Base-by-base conservation (phyloP, 1,140 invertebrate genomes). In the Zaprionus inermis region DNA sequence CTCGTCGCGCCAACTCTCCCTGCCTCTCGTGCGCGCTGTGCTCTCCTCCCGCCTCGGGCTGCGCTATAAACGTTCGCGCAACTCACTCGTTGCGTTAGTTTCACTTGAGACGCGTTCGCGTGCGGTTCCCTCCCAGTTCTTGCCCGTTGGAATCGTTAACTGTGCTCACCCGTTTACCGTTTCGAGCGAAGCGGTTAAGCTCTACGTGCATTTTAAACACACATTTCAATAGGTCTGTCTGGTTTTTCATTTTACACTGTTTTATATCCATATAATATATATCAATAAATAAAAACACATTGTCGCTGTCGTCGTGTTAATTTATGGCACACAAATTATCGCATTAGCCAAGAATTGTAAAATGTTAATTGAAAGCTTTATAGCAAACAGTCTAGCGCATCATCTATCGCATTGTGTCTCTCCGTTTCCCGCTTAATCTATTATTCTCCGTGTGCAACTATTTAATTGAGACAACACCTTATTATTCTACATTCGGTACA, bases 121-220 rank as follows among this genome's bases (percentile, higher is more conserved):
- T 73, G 70, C 74, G 70, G 74, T 72, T 59, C 18, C 34, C 38
- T 72, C n/a, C 7, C 7, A 2, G 14, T 41, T n/a, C 22, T 24
- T 4, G 1, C 22, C 22, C 22, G n/a, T 22, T 24, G 56, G 34
- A 11, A 18, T 52, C 57, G 38, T 46, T 56, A 56, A 64, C 32
- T 28, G 49, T 55, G 22, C 4, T 44, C n/a, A 34, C 1, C 54
- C 54, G 54, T 34, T 55, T 32, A 18, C 16, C 46, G 46, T 51
- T 22, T 51, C 16, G 24, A n/a, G 54, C 55, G 68, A 71, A 75
- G 46, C 72, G 72, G 72, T 75, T 71, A 65, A 71, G 41, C 44
- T 16, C 38, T 28, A n/a, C 64, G 67, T 75, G 72, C 68, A 54
- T 75, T 70, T 69, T 10, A 63, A 69, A 69, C 61, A 69, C 61